Percentiles rank a stretch among this genome's conserved stretches.
Evolutionary conservation across 2,113 vertebrate species (phyloP).

Genomic region (Clinocottus analis): DNA sequence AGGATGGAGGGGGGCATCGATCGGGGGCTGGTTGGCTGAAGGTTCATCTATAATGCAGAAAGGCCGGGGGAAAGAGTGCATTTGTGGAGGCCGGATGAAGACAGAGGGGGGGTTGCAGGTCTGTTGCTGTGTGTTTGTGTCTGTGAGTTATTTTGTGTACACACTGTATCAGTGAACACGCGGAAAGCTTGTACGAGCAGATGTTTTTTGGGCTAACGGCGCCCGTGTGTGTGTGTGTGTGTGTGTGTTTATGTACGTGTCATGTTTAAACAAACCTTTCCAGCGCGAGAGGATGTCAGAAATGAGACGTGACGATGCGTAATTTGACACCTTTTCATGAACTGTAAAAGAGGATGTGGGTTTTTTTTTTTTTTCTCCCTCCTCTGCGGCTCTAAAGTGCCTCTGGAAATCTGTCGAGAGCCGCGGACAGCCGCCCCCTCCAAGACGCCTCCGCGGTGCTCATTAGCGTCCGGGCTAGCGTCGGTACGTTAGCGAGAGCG

Average conservation of each 20-base stretch:
- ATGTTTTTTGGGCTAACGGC: conserved; percentile 34
- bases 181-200: conserved; percentile 45
- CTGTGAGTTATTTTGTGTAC: conserved; percentile 35
- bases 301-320: conserved; percentile 26
- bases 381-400: not conserved
- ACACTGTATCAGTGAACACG: conserved; percentile 44
- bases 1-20: conserved; percentile 58
- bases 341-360: not conserved
- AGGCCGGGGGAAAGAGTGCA: conserved; percentile 56
- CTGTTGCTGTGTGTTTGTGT: conserved; percentile 32
- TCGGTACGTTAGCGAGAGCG: not conserved
- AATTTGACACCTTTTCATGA: conserved; percentile 13
- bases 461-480: not conserved
- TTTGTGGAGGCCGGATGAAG: conserved; percentile 60
- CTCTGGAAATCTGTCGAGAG: not conserved
- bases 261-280: conserved; percentile 42
- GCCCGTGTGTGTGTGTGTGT: not conserved
- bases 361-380: not conserved
- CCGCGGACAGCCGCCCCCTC: too few relatives aligned
- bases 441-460: too few relatives aligned
- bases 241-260: conserved; percentile 11
- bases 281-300: conserved; percentile 24
- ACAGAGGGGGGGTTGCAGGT: conserved; percentile 13
- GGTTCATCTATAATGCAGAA: conserved; percentile 82
- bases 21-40: conserved; percentile 58